phyloP scores from a whole-genome alignment of 1,140 invertebrate genomes.

The Caenorhabditis tropicalis region DNA sequence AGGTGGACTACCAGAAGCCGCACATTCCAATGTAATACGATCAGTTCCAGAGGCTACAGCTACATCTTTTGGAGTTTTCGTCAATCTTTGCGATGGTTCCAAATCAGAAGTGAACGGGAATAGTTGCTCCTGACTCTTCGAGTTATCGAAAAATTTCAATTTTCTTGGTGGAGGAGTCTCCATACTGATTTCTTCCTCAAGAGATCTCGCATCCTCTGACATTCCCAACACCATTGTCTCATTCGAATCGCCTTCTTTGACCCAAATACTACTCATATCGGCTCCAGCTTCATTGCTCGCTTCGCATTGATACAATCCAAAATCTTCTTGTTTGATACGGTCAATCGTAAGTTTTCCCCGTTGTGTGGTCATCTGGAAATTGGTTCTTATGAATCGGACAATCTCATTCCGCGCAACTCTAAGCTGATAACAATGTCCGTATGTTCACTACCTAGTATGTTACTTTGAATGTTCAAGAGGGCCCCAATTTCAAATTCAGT shows the following conservation, averaged over 20 bases:
- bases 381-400: not conserved
- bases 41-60: slow-evolving; percentile 10
- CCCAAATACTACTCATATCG: slow-evolving; percentile 86
- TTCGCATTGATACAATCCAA: slow-evolving; percentile 93
- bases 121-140: not conserved
- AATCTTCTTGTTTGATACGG: slow-evolving; percentile 83
- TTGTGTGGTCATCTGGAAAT: slow-evolving; percentile 48
- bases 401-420: not conserved
- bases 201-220: slow-evolving; percentile 38
- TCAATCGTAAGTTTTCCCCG: slow-evolving; percentile 83
- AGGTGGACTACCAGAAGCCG: slow-evolving; percentile 4
- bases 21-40: not conserved
- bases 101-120: slow-evolving; percentile 24
- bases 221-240: not conserved
- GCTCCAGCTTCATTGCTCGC: slow-evolving; percentile 87
- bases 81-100: not conserved
- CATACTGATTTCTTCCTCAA: slow-evolving; percentile 6
- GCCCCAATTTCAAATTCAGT: slow-evolving; percentile 17
- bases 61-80: slow-evolving; percentile 66
- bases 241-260: slow-evolving; percentile 88
- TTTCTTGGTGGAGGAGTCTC: slow-evolving; percentile 13
- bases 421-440: not conserved
- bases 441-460: no score
- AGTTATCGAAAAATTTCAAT: slow-evolving; percentile 27
- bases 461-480: not conserved